Evolutionary conservation across 2,113 vertebrate genomes (phyloP), one percentile per base, ranked within the genome.

Genomic region (Sterrhoptilus dennistouni): DNA sequence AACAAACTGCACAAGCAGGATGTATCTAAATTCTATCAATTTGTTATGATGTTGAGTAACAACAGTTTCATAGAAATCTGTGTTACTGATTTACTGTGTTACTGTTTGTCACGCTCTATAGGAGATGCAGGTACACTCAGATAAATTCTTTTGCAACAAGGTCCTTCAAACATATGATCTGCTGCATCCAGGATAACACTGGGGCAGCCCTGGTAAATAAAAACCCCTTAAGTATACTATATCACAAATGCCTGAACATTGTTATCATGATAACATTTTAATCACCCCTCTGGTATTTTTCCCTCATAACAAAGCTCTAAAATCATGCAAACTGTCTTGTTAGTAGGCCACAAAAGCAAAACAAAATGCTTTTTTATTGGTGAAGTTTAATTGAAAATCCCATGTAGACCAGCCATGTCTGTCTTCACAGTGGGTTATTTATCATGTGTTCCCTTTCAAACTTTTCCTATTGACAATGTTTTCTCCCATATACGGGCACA

Each of bases 81-180:
- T 64, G 57, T 71, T 72, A 33, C 22, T 54, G 63, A 77, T n/a
- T n/a, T n/a, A n/a, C n/a, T n/a, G n/a, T n/a, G n/a, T n/a, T n/a
- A n/a, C 60, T 9, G 29, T 78, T 56, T 77, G 35, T 35, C 69
- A 87, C 5, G 19, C 29, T 96, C 81, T 77, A 14, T 19, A 84
- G 81, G 86, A 95, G 80, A 28, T 42, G 29, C 78, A 97, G 65
- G 56, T 90, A 89, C 91, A 63, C 28, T 91, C 72, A 96, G 70
- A 59, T 57, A 86, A 53, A 59, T 89, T n/a, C 89, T 49, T 78
- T 93, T 79, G 81, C 59, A 77, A 52, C 27, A 29, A 12, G 12
- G 49, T 95, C 38, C 65, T 95, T 90, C 83, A 66, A 95, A 94
- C 49, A 82, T n/a, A 38, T 95, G 85, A 57, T 87, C 83, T 83